These are phyloP conservation scores for Nothocercus julius DNA, from an alignment of 2,113 vertebrate species.

Conservation along the genomic window DNA sequence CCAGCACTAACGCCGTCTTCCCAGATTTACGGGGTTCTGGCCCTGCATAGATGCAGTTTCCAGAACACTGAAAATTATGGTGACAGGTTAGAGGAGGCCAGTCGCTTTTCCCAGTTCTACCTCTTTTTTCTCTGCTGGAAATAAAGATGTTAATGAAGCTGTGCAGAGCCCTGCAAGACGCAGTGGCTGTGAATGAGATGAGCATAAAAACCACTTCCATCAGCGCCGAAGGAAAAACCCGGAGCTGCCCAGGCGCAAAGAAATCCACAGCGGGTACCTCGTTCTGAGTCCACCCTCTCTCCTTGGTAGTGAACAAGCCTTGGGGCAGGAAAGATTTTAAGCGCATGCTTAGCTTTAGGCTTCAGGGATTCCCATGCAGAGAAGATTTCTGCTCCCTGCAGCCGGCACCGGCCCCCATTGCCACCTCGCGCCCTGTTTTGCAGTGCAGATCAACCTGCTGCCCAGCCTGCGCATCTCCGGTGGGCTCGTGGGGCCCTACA, in stretches of 20 bases:
- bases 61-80: neutral
- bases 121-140: neutral
- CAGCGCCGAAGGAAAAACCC: neutral
- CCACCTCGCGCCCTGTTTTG: neutral
- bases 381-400: neutral
- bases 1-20: neutral
- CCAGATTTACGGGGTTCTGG: neutral
- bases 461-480: conserved; percentile 80
- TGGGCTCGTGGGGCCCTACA: conserved; percentile 76
- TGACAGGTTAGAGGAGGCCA: neutral
- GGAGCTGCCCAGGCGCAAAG: neutral
- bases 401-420: accelerated
- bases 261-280: neutral
- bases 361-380: accelerated
- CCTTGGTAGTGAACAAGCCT: neutral
- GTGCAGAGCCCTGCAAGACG: neutral
- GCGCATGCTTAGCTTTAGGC: neutral
- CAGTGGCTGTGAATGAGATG: neutral
- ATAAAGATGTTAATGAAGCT: neutral
- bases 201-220: neutral
- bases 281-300: neutral
- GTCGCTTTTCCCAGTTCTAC: neutral
- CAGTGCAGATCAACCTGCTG: conserved; percentile 89
- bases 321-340: neutral
- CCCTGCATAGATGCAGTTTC: neutral